Evolutionary conservation across 2,113 vertebrate genomes (phyloP), one percentile per base, ranked within the genome.

Genomic region (Gobio gobio): DNA sequence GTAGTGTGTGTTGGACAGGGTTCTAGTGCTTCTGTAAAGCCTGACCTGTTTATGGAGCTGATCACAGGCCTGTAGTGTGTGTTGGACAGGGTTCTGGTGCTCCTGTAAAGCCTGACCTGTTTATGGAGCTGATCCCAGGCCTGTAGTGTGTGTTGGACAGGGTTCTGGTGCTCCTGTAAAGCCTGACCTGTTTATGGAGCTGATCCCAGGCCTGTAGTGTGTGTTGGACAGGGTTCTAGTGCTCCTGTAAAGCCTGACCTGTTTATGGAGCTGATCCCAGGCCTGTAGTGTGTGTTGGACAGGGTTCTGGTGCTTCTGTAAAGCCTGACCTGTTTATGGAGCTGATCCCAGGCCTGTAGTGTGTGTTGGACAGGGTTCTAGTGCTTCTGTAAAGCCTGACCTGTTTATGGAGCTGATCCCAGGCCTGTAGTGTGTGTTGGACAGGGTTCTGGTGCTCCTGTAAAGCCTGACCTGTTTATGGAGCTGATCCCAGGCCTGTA

Each of bases 91-190:
- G 13, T 95, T 99, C 36, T 90, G 33, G 0, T 97, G 98, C 89
- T 99, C 98, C 0, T 29, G 29, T 29, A 29, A 29, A 29, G 29
- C 29, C 29, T 29, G 2, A 3, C 98, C 94, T 99, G 96, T 91
- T 95, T 94, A 92, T 98, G 93, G 36, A 99, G 95, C 72, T 97
- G 93, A 0, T 97, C 92, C 88, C 98, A 99, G 90, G 96, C 95
- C 0, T 49, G 92, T 1, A 99, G 94, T 0, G 97, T 99, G 72
- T 98, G 97, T 84, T 95, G 93, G 56, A 99, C 88, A 0, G 98
- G 96, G 13, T 95, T 99, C 36, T 90, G 33, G 0, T 97, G 98
- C 89, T 99, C 98, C 0, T 29, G 29, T 29, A 29, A 29, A 29
- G 29, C 29, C 29, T 29, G 2, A 3, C 98, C 94, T 99, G 96